Evolutionary conservation across 2,797 vertebrate genomes (phyloP), one percentile per base, ranked within the genome.

Genomic region (Cephalopachus bancanus): DNA sequence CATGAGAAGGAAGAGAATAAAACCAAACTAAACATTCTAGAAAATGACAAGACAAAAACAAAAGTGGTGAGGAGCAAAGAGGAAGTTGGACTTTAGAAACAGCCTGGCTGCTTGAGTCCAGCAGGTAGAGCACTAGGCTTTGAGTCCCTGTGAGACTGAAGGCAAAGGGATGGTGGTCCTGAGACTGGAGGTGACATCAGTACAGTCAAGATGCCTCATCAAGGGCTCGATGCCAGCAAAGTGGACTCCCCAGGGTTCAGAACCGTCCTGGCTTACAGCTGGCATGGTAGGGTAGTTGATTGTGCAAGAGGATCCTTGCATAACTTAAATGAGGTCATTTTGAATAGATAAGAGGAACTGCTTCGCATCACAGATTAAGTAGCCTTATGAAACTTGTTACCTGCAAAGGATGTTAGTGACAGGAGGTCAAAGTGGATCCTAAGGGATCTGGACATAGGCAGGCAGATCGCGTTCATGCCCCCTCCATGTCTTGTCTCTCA

Each of bases 341-440:
- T 49, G 51, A 44, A 26, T 53, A 87, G 33, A 33, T 79, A 19
- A 72, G 69, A 71, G 28, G 62, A 57, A n/a, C 12, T 51, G 51
- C 79, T 86, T 95, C 44, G 67, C 14, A 6, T 76, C 49, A 64
- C 55, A 81, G 49, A 28, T 30, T 44, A 44, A n/a, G 11, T 78
- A 22, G 59, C 69, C 49, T 88, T 71, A 15, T 3, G 44, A 44
- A 83, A 30, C 44, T 30, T 59, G 3, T 55, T 84, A 19, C 51
- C n/a, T 95, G 62, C 65, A 60, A 20, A 76, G 62, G 49, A 74
- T 81, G 44, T 44, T 44, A 33, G 44, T 49, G 33, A 44, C 33
- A 79, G 81, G 28, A 97, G n/a, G 37, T 33, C n/a, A 90, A 83
- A 75, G 55, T 71, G 30, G 67, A 53, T 79, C n/a, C 81, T 62